Evolutionary conservation across 2,113 vertebrate genomes (phyloP), one percentile per base, ranked within the genome.

Genomic region (Ploceus nigricollis): DNA sequence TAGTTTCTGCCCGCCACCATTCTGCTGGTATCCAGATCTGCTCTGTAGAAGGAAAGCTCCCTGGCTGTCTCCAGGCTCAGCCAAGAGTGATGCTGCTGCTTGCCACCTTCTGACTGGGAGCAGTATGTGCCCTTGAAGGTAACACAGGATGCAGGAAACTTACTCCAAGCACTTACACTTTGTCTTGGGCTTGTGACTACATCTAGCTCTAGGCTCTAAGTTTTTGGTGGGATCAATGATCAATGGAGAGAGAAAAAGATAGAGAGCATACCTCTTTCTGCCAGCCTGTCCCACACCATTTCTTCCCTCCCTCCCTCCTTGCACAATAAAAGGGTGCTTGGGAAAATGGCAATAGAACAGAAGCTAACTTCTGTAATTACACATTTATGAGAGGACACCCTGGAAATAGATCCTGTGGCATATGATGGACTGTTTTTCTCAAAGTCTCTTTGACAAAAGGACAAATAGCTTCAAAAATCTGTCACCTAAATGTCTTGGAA

Each of bases 371-470:
- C 18, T 54, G 9, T 42, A 64, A 42, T 24, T 54, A 64, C 9
- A 68, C 0, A 2, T 30, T 54, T 63, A 39, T 13, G 51, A 70
- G 39, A 82, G 7, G 3, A 24, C 0, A 0, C 10, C 23, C 35
- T 69, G 27, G 30, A 83, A 94, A 23, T 9, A 13, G 65, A 72
- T 33, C 20, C 13, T 45, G 17, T 35, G 71, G 19, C 50, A 4
- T 35, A 40, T n/a, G 13, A 48, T 19, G 11, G 23, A 19, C 10
- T 19, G 33, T 65, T 44, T 51, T 35, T 6, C 33, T 68, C 71
- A 51, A 35, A 22, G 6, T 45, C 9, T 77, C 54, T 53, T 57
- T 21, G 28, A 86, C 10, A 78, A 42, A 88, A 70, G 18, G 47
- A 56, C 12, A 71, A 68, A 75, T 22, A 54, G 8, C 17, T 64